Evolutionary conservation across 2,797 vertebrate genomes (phyloP), one percentile per base, ranked within the genome.

Genomic region (Ptychobarbus kaznakovi): DNA sequence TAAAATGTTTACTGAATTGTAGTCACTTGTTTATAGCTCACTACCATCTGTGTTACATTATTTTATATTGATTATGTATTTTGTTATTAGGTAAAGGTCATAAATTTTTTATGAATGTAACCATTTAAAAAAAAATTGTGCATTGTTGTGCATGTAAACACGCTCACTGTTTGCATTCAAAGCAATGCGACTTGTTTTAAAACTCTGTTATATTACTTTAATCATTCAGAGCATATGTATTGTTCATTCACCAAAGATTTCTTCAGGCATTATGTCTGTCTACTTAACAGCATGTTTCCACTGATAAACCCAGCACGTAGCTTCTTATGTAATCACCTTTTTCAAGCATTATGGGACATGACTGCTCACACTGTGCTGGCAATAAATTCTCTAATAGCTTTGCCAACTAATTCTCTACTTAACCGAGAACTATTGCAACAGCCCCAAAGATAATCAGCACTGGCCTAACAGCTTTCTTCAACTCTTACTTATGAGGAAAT

Each of bases 311-410:
- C 77, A 65, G 25, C 80, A 81, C 4, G 32, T 51, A 70, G 65
- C 79, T 16, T 81, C 63, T 81, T 70, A 70, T 81, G 80, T 81
- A 70, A 81, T 70, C 80, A 81, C 70, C 20, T 10, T 70, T 70
- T 56, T 80, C 12, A 11, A 70, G 15, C 65, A 53, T 40, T 40
- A 81, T 69, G 46, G 13, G 65, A 70, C 35, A 28, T 53, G 79
- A 81, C 66, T 69, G 66, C 80, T 81, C 63, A 80, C 79, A 53
- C 63, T 80, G 28, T 51, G 80, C 6, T 69, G 49, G 28, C 46
- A 53, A 81, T 81, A 81, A 13, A 81, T 32, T 40, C 66, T 81
- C 49, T 53, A 70, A 70, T 56, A 49, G 56, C 76, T 78, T 78
- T 61, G 15, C n/a, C 32, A 80, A 68, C 22, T 56, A 69, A 42